Evolutionary conservation across 2,888 invertebrate genomes (phyloP).

Genomic region (Microctonus hyperodae): DNA sequence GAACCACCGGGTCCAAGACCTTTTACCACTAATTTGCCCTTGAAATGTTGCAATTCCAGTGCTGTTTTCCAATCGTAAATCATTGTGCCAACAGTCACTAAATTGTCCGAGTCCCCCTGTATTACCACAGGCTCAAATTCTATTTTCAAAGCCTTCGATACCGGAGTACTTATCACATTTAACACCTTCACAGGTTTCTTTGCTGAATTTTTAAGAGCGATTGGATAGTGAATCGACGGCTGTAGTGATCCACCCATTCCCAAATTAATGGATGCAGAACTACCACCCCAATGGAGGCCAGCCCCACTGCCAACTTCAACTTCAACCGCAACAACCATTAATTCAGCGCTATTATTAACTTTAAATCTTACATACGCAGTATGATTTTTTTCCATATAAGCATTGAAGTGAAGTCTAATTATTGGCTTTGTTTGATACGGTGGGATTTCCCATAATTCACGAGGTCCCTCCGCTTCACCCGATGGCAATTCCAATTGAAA

Average conservation of each 20-base stretch:
- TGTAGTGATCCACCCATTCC: constrained; percentile 80
- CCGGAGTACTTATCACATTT: constrained; percentile 68
- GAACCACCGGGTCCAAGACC: constrained; percentile 59
- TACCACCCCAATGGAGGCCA: constrained; percentile 80
- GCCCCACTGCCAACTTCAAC: constrained; percentile 76
- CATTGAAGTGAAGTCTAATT: constrained; percentile 84
- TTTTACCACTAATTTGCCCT: constrained; percentile 68
- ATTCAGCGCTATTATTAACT: constrained; percentile 72
- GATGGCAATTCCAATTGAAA: constrained; percentile 87
- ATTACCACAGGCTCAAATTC: constrained; percentile 73
- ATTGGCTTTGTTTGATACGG: constrained; percentile 88
- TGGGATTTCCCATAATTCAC: constrained; percentile 88
- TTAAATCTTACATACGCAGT: constrained; percentile 84
- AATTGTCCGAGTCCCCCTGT: constrained; percentile 70
- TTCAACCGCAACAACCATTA: constrained; percentile 83
- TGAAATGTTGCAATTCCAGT: constrained; percentile 66
- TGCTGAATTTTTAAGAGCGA: constrained; percentile 74
- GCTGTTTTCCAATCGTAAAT: constrained; percentile 73
- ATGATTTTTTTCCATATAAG: constrained; percentile 79
- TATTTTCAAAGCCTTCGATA: constrained; percentile 72
- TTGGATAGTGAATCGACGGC: constrained; percentile 69
- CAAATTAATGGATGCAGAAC: constrained; percentile 77
- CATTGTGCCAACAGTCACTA: constrained; percentile 72
- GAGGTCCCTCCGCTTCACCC: constrained; percentile 80
- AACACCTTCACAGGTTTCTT: constrained; percentile 73